Evolutionary conservation across 2,888 invertebrate genomes (phyloP), one percentile per base, ranked within the genome.

Genomic region (Harmothoe impar): DNA sequence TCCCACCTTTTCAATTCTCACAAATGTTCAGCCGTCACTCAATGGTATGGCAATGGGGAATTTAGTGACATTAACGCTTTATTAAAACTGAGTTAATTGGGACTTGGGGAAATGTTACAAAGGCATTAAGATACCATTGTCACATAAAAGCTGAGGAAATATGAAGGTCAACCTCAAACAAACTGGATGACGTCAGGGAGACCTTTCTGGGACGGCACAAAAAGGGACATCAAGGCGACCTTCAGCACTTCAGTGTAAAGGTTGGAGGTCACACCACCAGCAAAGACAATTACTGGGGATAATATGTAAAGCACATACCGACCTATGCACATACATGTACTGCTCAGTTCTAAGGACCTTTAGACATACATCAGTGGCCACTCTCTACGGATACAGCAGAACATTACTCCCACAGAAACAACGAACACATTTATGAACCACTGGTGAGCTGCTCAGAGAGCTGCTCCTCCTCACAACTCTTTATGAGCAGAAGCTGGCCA

Each of bases 151-250:
- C 29, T 25, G 72, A 25, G 31, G 72, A 72, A n/a, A 35, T 81
- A 81, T 81, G 43, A 81, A 81, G 81, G 81, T 81, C 81, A 81
- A 43, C 35, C 81, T 35, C 81, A 81, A 23, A 43, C 81, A 35
- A 43, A 33, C 3, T 43, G 35, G 33, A 5, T 81, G 81, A 81
- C 81, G 81, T 81, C 81, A 81, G 5, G 10, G 81, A 43, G 15
- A 81, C 81, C 81, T 81, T 81, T 81, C 72, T 72, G 31, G 25
- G 29, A 15, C 5, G 72, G 17, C 29, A 25, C 25, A 35, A 81
- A 33, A 81, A 43, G n/a, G n/a, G 20, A n/a, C 62, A n/a, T 20
- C 62, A 43, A 43, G 43, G 43, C 33, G 43, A 81, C 81, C 81
- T 81, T 81, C 33, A 81, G 43, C 43, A 43, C 43, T 43, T 43